Base-by-base conservation (phyloP, 2,113 vertebrate genomes). In the Daphoenositta chrysoptera region DNA sequence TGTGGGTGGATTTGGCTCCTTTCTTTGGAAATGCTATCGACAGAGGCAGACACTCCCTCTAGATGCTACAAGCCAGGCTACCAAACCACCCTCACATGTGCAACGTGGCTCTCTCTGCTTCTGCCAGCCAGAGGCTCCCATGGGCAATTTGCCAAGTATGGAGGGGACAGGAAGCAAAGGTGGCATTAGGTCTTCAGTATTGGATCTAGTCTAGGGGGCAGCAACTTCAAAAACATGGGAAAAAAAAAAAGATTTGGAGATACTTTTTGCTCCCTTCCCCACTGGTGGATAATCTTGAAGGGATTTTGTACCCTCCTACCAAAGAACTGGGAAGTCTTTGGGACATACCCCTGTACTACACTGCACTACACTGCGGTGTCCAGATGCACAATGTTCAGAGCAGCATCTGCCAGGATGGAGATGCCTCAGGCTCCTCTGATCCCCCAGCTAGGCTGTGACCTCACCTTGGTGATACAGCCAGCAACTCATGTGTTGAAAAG, bases 1-100 rank as follows among this genome's bases (percentile, higher is more conserved):
- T 93, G 94, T 95, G 94, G 96, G 93, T 92, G 96, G 85, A 93
- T 96, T 96, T 96, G 91, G 96, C 96, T 96, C 87, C 91, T 83
- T 95, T 93, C 92, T 83, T 69, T 96, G 92, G 85, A 90, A 95
- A 94, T 35, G 24, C 17, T 61, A 60, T 79, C 1, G 0, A 53
- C 4, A 7, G 54, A 68, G 72, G 47, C 64, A 83, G 93, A 45
- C 86, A 87, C 92, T 96, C 94, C 92, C 83, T 94, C 40, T 80
- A 83, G 40, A 65, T 6, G 27, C 90, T 88, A 17, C 1, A 0
- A 70, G 70, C 71, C 71, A 66, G 78, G 82, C 87, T 75, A 64
- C 42, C 71, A 88, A 85, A 44, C 57, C 82, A 96, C 78, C 82
- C 51, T 94, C 70, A 57, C 42, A 64, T 57, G 79, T 91, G 51